Percentiles rank a stretch among this genome's conserved stretches.
Evolutionary conservation across 2,113 vertebrate species (phyloP).

Genomic region (Fulica atra): DNA sequence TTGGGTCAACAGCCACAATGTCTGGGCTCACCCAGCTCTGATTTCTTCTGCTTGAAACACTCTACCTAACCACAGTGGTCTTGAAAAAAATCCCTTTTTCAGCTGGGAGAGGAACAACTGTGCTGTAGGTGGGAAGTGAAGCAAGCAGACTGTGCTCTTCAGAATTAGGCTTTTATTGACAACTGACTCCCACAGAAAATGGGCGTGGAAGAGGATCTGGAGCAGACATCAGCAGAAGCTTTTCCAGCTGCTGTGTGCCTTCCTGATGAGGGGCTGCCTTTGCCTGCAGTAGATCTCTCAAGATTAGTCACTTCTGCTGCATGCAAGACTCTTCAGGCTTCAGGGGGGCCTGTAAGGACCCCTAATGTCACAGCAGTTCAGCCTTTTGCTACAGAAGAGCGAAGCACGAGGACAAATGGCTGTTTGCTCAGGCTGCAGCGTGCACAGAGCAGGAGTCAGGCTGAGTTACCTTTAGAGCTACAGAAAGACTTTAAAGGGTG

Average conservation of each 20-base stretch:
- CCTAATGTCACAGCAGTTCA: background rate
- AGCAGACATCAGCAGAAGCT: background rate
- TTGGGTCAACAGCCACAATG: background rate
- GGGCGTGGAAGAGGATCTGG: background rate
- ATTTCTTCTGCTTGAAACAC: background rate
- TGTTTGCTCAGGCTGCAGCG: background rate
- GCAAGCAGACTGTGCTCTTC: background rate
- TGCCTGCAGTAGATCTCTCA: background rate
- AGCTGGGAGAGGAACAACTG: background rate
- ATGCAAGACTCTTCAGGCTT: background rate
- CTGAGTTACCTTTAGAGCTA: background rate
- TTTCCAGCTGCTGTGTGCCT: background rate
- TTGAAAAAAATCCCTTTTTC: background rate
- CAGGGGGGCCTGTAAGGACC: background rate
- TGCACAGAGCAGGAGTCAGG: background rate
- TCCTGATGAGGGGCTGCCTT: background rate
- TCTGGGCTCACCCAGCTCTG: fast-evolving
- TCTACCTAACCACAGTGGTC: background rate
- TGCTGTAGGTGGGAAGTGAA: background rate
- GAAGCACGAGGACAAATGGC: background rate
- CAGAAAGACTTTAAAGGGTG: background rate
- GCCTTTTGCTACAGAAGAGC: background rate
- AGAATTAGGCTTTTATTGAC: background rate
- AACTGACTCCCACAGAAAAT: background rate
- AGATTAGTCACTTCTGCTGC: background rate